These are phyloP conservation scores for Nannoperca australis DNA, from an alignment of 2,797 vertebrate species.

Conservation along the genomic window DNA sequence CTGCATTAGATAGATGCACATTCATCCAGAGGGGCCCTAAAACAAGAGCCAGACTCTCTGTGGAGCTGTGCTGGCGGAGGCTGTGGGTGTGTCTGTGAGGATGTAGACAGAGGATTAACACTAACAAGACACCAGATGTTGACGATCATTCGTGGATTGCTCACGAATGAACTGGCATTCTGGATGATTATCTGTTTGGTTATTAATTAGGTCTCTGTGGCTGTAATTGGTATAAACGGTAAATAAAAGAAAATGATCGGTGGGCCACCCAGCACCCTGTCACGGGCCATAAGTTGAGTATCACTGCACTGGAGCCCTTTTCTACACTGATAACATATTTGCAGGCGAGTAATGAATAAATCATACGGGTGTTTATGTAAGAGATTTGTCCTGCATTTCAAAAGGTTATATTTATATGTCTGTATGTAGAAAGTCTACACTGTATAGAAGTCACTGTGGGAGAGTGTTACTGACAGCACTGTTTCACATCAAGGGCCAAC, in stretches of 20 bases:
- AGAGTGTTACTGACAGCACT: not conserved
- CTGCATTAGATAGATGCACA: not conserved
- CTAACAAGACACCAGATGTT: conserved; percentile 9
- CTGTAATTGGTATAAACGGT: not conserved
- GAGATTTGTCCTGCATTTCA: not conserved
- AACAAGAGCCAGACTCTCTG: conserved; percentile 20
- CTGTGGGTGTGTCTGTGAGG: conserved; percentile 11
- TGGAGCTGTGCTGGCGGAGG: not conserved
- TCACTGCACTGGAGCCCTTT: too few species aligned
- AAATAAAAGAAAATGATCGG: too few species aligned
- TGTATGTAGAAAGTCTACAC: too few species aligned
- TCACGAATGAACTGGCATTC: not conserved
- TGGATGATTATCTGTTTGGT: not conserved
- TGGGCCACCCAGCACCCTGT: too few species aligned
- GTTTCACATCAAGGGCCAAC: not conserved
- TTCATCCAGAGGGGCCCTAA: conserved; percentile 26
- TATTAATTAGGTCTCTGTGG: not conserved
- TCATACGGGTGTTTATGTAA: not conserved
- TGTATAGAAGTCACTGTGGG: too few species aligned
- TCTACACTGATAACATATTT: not conserved
- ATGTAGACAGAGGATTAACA: conserved; percentile 25
- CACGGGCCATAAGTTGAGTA: too few species aligned
- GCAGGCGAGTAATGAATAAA: not conserved
- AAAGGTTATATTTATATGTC: too few species aligned
- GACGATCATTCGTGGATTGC: not conserved